A percentile compares a stretch with the other conserved stretches of the same genome.
Evolutionary conservation across 2,888 invertebrate species (phyloP).

Genomic region (Lucinisca nassula): DNA sequence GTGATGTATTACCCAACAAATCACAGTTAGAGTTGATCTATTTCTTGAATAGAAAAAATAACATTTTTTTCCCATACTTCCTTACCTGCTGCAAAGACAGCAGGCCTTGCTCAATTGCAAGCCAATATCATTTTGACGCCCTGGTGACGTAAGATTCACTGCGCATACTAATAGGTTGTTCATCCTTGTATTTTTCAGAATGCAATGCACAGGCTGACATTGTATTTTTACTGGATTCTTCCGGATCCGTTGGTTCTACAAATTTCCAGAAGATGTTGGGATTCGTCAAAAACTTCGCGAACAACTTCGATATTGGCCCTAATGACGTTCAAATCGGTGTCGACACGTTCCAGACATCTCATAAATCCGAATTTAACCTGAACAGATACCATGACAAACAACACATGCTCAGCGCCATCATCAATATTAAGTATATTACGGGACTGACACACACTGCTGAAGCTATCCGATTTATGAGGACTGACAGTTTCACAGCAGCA

Average conservation of each 20-base stretch:
- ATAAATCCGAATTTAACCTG: conserved; percentile 77
- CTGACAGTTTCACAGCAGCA: conserved; percentile 74
- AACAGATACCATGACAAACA: conserved; percentile 66
- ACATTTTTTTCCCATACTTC: no score
- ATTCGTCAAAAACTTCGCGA: conserved; percentile 76
- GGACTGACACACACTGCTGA: conserved; percentile 79
- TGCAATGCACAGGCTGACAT: conserved; percentile 82
- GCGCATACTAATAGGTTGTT: no score
- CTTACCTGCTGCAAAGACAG: no score
- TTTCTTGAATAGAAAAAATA: no score
- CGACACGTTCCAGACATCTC: conserved; percentile 76
- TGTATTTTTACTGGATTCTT: conserved; percentile 81
- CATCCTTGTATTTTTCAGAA: conserved; percentile 52
- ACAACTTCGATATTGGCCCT: conserved; percentile 76
- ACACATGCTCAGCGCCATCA: conserved; percentile 65
- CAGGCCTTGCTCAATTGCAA: no score
- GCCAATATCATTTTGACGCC: no score
- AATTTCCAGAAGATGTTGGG: conserved; percentile 79
- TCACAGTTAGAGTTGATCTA: no score
- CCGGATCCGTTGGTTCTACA: conserved; percentile 77
- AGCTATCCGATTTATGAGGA: conserved; percentile 73
- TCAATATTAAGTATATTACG: conserved; percentile 61
- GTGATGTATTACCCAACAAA: no score
- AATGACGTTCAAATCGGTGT: conserved; percentile 74
- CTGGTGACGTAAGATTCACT: no score